phyloP scores from a whole-genome alignment of 1,140 invertebrate genomes.

The Phymorhynchus buccinoides region DNA sequence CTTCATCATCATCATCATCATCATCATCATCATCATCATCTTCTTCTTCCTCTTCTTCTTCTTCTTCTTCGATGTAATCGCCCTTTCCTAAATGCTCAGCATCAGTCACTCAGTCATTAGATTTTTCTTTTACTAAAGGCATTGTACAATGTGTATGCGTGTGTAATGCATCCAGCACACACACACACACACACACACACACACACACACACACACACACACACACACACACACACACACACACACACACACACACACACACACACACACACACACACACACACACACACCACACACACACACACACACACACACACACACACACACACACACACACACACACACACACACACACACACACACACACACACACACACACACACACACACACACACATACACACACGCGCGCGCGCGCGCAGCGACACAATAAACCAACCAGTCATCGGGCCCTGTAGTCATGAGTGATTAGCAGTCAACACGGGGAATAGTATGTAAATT shows the following conservation, averaged over 20 bases:
- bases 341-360: not conserved
- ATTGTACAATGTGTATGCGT: too few species aligned
- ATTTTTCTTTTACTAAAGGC: too few species aligned
- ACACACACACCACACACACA: not conserved
- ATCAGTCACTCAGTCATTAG: not conserved
- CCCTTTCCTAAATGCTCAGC: not conserved
- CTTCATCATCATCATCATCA: too few species aligned
- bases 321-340: not conserved
- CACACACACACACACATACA: not conserved
- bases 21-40: not conserved
- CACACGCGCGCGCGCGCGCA: not conserved
- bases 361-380: not conserved
- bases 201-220: not conserved
- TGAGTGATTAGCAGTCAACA: too few species aligned
- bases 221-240: not conserved
- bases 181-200: not conserved
- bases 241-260: not conserved
- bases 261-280: not conserved
- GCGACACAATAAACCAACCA: not conserved
- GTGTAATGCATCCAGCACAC: too few species aligned
- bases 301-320: slow-evolving; percentile 5
- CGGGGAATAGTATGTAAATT: too few species aligned
- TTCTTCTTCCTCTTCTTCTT: not conserved
- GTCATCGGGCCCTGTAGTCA: too few species aligned
- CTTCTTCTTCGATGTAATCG: too few species aligned